These are phyloP conservation scores for Scytalopus superciliaris DNA, from an alignment of 2,113 vertebrate genomes.

Conservation along the genomic window DNA sequence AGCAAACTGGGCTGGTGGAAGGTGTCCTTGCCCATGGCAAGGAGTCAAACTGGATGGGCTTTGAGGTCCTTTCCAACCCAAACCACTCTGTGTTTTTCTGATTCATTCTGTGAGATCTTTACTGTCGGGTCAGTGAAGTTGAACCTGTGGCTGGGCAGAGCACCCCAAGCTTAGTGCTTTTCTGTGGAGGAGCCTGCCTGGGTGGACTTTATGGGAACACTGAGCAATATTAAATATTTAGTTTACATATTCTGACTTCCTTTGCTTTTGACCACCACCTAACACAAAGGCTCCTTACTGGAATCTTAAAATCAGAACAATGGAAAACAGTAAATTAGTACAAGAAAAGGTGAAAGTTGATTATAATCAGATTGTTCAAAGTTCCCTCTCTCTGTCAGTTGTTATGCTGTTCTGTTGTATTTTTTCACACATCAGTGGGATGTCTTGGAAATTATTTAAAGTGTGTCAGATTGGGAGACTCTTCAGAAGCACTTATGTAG, in stretches of 20 bases:
- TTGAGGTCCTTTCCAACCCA: neutral
- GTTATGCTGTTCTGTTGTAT: neutral
- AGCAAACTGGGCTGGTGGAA: accelerated
- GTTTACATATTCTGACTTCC: neutral
- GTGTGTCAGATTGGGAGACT: neutral
- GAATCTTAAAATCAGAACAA: neutral
- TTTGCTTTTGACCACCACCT: neutral
- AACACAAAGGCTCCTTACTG: neutral
- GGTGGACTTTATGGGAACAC: neutral
- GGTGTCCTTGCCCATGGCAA: neutral
- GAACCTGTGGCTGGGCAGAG: neutral
- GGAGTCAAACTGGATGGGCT: accelerated
- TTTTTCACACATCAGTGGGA: neutral
- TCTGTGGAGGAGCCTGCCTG: neutral
- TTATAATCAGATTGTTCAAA: neutral
- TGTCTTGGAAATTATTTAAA: neutral
- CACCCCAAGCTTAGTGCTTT: neutral
- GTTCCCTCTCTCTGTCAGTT: neutral
- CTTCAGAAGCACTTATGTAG: neutral
- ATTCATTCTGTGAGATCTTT: neutral
- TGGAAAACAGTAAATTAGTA: neutral
- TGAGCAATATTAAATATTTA: neutral
- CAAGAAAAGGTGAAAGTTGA: neutral
- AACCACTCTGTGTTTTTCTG: neutral
- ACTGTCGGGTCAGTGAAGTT: neutral